phyloP scores from a whole-genome alignment of 1,140 invertebrate species.

The Thalassaphorura encarpata region DNA sequence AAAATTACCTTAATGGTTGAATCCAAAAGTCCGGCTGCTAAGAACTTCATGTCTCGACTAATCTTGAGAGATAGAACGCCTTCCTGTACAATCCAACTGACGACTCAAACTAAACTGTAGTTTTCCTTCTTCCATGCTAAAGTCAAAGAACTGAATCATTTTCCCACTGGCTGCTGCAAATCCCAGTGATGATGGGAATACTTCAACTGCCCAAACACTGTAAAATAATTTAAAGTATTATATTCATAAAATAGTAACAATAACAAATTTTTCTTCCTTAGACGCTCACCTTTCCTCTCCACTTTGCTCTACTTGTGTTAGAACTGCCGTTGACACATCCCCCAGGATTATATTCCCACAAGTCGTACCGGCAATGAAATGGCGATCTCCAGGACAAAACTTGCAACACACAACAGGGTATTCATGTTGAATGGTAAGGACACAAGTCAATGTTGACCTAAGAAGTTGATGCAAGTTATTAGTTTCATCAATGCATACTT shows the following conservation, averaged over 20 bases:
- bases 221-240: neutral
- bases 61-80: slow-evolving; percentile 69
- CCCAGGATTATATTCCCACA: slow-evolving; percentile 75
- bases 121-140: slow-evolving; percentile 23
- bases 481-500: neutral
- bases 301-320: slow-evolving; percentile 40
- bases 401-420: slow-evolving; percentile 52
- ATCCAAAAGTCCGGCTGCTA: slow-evolving; percentile 84
- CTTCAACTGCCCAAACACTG: slow-evolving; percentile 30
- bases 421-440: slow-evolving; percentile 61
- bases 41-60: slow-evolving; percentile 72
- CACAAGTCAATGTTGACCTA: slow-evolving; percentile 62
- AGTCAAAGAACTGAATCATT: slow-evolving; percentile 25
- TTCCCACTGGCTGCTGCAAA: slow-evolving; percentile 25
- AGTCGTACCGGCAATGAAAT: slow-evolving; percentile 80
- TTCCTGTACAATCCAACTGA: slow-evolving; percentile 67
- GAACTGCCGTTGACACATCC: slow-evolving; percentile 67
- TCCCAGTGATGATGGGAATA: slow-evolving; percentile 22
- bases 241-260: neutral
- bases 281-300: slow-evolving; percentile 31
- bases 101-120: slow-evolving; percentile 35
- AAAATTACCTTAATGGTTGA: slow-evolving; percentile 91
- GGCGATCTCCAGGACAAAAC: slow-evolving; percentile 81
- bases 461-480: slow-evolving; percentile 28
- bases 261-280: neutral